Base-by-base conservation (phyloP, 2,888 invertebrate species). In the Troides helena region DNA sequence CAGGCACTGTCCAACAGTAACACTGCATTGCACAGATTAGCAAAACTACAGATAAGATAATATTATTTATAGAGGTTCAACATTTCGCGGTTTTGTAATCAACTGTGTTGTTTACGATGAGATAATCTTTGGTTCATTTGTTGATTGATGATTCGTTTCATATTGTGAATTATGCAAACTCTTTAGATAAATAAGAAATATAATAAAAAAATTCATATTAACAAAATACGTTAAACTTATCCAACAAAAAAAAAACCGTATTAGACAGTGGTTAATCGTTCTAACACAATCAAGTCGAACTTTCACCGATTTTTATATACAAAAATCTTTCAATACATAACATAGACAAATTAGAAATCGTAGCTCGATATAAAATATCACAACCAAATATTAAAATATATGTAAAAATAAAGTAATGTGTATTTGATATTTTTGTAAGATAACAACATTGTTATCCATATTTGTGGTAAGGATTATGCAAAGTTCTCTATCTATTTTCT, bases 31-130 rank as follows among this genome's bases (percentile, higher is more conserved):
- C 77, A 80, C 80, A 83, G 78, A 85, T 79, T 82, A 84, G 77
- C 80, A 77, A 78, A 80, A 80, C 82, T 84, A 83, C 79, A 82
- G 90, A 90, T 90, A 89, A 90, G 90, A 90, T 90, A 89, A 85
- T 76, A 71, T 70, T 72, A 76, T 74, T 74, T 70, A 63, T 67
- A 50, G 43, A 75, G 72, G 74, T 75, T 77, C 74, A 74, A 73
- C 77, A 76, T 78, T 81, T 82, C 80, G 81, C 84, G 76, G 76
- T 74, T 77, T 76, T 78, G 78, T 80, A 83, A 82, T 81, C 65
- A 53, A 66, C 30, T 30, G 30, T 30, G 63, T 8, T 14, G 12
- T 12, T 12, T 46, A 72, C 72, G 68, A 72, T 68, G 67, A 60
- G 36, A 67, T 71, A 72, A 73, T 71, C 63, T 53, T 36, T 59